These are phyloP conservation scores for Turnix velox DNA, from an alignment of 2,113 vertebrate species.

Conservation along the genomic window DNA sequence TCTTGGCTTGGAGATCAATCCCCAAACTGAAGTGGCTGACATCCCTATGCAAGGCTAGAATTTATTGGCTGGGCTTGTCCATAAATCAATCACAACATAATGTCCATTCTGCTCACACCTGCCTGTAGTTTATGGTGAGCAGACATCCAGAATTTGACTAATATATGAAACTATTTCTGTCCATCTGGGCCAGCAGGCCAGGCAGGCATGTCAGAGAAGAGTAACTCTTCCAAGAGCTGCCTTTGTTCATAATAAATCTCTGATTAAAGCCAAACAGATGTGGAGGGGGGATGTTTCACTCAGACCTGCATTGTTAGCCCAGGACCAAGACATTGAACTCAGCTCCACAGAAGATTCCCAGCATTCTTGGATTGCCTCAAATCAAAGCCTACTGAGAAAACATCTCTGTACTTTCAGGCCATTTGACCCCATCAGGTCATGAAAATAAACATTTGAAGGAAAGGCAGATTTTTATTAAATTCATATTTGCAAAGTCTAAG, in stretches of 20 bases:
- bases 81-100: not conserved
- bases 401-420: not conserved
- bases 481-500: not conserved
- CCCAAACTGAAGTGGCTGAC: not conserved
- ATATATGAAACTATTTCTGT: conserved; percentile 32
- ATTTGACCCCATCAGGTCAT: not conserved
- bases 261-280: conserved; percentile 33
- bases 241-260: conserved; percentile 20
- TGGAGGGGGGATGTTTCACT: not conserved
- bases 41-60: conserved; percentile 7
- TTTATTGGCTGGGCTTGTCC: not conserved
- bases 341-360: not conserved
- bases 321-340: fast-evolving
- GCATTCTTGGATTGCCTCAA: conserved; percentile 16
- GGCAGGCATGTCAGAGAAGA: not conserved
- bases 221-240: conserved; percentile 31
- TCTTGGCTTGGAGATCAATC: conserved; percentile 27
- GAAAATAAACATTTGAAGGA: conserved; percentile 2
- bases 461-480: not conserved
- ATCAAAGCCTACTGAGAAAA: conserved; percentile 7
- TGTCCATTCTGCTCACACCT: not conserved
- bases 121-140: not conserved
- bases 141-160: conserved; percentile 44
- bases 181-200: conserved; percentile 27
- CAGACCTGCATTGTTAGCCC: not conserved